Evolutionary conservation across 2,113 vertebrate genomes (phyloP), one percentile per base, ranked within the genome.

Genomic region (Dipodomys spectabilis): DNA sequence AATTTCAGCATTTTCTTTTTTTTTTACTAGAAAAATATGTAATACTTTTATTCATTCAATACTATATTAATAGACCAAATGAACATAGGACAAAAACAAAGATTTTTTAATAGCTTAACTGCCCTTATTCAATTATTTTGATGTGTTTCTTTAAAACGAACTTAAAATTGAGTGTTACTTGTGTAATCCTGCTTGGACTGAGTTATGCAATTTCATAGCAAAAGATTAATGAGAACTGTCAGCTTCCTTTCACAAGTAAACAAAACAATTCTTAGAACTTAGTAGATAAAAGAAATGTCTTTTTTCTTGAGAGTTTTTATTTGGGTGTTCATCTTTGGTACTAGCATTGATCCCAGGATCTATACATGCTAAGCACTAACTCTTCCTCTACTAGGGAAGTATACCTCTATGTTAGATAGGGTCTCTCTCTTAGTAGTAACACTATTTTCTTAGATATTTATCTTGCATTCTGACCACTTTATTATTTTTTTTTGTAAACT

Each of bases 171-270:
- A 86, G 20, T 68, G 5, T 30, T 8, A 62, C 6, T 64, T 73
- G 44, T 20, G 11, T 75, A 91, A 79, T 49, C 22, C 27, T 20
- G 20, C 23, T 82, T 39, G 65, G 30, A 8, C 45, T 64, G 77
- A 93, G 74, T 74, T 25, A 86, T 74, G 11, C 84, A 83, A 79
- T 25, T 79, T 75, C 23, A 75, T 74, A 49, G 81, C 23, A 68
- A 64, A 72, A 90, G 39, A 39, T 74, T 69, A 90, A 74, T 69
- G 27, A 28, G 27, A 64, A 1, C 13, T 90, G 4, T 67, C 45
- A 74, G 57, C 25, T 53, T 90, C 7, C 35, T 80, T 53, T 8
- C 25, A 4, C 23, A 68, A 25, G 10, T 83, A 88, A 87, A 71
- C 22, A 6, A 82, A 2, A 4, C 53, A 22, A 39, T 53, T 91